Conservation (phyloP, 1,140 invertebrate genomes). For the Monomorium pharaonis region DNA sequence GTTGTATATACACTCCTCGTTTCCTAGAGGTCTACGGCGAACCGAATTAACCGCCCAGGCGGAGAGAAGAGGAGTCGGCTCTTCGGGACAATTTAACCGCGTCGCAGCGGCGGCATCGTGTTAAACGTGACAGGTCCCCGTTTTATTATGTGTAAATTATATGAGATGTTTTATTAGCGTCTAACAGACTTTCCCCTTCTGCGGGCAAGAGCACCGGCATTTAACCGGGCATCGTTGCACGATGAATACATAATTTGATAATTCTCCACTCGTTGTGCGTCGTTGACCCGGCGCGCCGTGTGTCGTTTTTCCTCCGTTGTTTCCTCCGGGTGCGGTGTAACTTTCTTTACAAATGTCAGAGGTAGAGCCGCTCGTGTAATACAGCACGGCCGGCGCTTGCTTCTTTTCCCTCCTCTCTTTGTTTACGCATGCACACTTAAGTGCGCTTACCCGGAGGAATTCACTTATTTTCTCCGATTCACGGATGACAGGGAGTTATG, state of each 20-base stretch:
- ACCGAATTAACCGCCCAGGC: neutral
- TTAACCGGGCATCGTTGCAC: slow-evolving; percentile 13
- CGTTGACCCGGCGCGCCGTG: neutral
- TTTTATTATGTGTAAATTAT: slow-evolving; percentile 45
- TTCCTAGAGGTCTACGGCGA: neutral
- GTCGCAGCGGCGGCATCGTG: neutral
- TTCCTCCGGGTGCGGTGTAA: slow-evolving; percentile 16
- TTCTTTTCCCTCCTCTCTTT: neutral
- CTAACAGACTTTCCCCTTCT: slow-evolving; percentile 14
- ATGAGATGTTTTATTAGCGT: slow-evolving; percentile 1
- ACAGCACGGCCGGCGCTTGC: neutral
- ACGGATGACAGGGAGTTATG: neutral
- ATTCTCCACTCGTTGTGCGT: neutral
- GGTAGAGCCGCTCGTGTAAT: slow-evolving; percentile 14
- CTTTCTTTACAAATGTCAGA: slow-evolving; percentile 79
- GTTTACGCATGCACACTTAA: slow-evolving; percentile 2
- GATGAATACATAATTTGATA: slow-evolving; percentile 45
- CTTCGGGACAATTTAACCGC: neutral
- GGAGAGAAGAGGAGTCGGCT: neutral
- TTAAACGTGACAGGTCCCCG: slow-evolving; percentile 3
- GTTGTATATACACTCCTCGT: neutral
- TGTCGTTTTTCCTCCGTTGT: no score
- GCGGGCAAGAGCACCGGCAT: neutral
- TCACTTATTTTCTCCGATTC: slow-evolving; percentile 5
- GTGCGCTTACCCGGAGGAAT: neutral